Conservation (phyloP, 1,140 invertebrate species). For the Orussus abietinus region DNA sequence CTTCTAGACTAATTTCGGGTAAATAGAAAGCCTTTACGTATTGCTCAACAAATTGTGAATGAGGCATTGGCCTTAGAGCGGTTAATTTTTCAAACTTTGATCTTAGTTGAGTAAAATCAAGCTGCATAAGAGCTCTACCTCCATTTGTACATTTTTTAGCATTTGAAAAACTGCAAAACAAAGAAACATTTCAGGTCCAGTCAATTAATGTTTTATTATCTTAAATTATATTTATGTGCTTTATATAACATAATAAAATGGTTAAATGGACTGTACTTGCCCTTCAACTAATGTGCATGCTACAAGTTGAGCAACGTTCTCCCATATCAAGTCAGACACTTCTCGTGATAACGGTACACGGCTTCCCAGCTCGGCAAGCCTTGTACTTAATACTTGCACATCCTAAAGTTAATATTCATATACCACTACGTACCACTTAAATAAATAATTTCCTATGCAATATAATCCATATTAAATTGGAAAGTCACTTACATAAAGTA, state of each 20-base stretch:
- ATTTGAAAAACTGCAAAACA: slow-evolving; percentile 69
- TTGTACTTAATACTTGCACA: slow-evolving; percentile 73
- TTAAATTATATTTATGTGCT: neutral
- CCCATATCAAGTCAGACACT: slow-evolving; percentile 75
- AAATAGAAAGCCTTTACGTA: slow-evolving; percentile 97
- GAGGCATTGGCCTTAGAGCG: slow-evolving; percentile 77
- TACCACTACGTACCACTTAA: neutral
- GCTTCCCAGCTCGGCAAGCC: slow-evolving; percentile 66
- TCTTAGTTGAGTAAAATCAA: slow-evolving; percentile 94
- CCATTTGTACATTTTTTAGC: slow-evolving; percentile 94
- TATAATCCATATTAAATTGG: slow-evolving; percentile 3
- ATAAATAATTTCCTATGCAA: neutral
- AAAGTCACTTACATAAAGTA: slow-evolving; percentile 56
- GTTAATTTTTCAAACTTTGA: slow-evolving; percentile 87
- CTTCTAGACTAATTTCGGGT: slow-evolving; percentile 80
- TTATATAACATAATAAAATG: slow-evolving; percentile 8
- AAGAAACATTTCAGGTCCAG: neutral
- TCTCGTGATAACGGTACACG: slow-evolving; percentile 68
- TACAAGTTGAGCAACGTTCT: slow-evolving; percentile 78
- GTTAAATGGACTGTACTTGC: slow-evolving; percentile 48
- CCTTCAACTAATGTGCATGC: slow-evolving; percentile 90
- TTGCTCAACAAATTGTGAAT: slow-evolving; percentile 85
- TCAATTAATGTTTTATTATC: neutral
- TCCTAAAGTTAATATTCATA: slow-evolving; percentile 55
- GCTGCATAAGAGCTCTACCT: slow-evolving; percentile 93